Base-by-base conservation (phyloP, 2,888 invertebrate species). In the Clivina fossor region DNA sequence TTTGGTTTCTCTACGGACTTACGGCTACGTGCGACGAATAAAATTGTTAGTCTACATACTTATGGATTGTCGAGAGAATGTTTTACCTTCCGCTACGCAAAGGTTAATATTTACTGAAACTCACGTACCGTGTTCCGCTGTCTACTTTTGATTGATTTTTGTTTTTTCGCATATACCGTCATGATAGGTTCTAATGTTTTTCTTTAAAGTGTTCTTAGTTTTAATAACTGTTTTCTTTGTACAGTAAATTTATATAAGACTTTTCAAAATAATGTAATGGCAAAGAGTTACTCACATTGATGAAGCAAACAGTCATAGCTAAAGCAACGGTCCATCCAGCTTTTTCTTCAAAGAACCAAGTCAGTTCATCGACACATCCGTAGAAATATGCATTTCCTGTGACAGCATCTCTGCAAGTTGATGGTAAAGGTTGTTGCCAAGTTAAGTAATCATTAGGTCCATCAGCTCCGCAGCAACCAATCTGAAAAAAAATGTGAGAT, bases 401-500 rank as follows among this genome's bases (percentile, higher is more conserved):
- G 9, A 92, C 90, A 0, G 89, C 85, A 72, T 93, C 91, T 7
- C 93, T 80, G 68, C 93, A 93, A 60, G 90, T 88, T 1, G 83
- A 77, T 0, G 93, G 93, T 50, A 93, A 71, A 0, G 92, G 91
- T 66, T 91, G 88, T 65, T 83, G 81, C 62, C 90, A 68, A 58
- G 78, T 78, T 62, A 89, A 77, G 75, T 86, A 94, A 74, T 94
- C 93, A 74, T 84, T 84, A 0, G 92, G 85, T 0, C 92, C 91
- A 58, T 87, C 85, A 0, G 93, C 92, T 9, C 94, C 94, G 66
- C 94, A 93, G 72, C 93, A 94, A 35, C 90, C 92, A 64, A 93
- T 85, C 90, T 90, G 61, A 15, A 62, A 63, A 50, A 58, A 58
- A 50, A 60, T 51, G 59, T 35, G 16, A 24, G 40, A n/a, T n/a